Conservation (phyloP, 2,888 invertebrate genomes). For the Drepanosiphum platanoidis region DNA sequence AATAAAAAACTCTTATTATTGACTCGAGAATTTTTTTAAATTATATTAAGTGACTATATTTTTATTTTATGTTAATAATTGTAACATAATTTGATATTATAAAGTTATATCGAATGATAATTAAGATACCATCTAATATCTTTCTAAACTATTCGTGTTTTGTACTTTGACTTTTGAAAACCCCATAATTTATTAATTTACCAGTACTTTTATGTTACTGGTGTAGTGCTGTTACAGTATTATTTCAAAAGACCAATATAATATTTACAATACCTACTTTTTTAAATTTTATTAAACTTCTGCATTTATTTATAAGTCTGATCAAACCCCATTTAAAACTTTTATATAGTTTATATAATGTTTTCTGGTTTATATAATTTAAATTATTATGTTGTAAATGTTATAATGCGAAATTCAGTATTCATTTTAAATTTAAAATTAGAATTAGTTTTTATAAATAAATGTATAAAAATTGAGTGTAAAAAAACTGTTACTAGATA, state of each 20-base stretch:
- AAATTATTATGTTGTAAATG: background rate
- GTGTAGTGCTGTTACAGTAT: background rate
- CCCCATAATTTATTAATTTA: background rate
- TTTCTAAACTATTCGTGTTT: background rate
- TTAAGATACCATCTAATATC: conserved; percentile 15
- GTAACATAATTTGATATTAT: conserved; percentile 14
- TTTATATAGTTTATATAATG: conserved; percentile 40
- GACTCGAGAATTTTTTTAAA: background rate
- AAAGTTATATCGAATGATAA: background rate
- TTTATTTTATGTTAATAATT: background rate
- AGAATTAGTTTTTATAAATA: background rate
- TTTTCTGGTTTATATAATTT: conserved; percentile 8
- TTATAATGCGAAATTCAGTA: background rate
- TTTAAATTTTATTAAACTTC: conserved; percentile 20
- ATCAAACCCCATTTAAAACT: conserved; percentile 26
- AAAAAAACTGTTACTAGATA: conserved; percentile 27
- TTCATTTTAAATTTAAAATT: conserved; percentile 13
- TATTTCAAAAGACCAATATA: conserved; percentile 9
- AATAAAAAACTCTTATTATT: background rate
- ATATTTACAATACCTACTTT: conserved; percentile 4
- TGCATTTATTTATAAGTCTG: conserved; percentile 29
- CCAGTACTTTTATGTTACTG: background rate
- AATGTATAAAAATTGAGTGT: conserved; percentile 32
- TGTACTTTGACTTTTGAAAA: background rate
- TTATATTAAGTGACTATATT: background rate